Percentiles rank a stretch among this genome's conserved stretches.
These are phyloP conservation scores for Drosophila macrospina DNA, from an alignment of 2,888 invertebrate species.

Conservation along the genomic window DNA sequence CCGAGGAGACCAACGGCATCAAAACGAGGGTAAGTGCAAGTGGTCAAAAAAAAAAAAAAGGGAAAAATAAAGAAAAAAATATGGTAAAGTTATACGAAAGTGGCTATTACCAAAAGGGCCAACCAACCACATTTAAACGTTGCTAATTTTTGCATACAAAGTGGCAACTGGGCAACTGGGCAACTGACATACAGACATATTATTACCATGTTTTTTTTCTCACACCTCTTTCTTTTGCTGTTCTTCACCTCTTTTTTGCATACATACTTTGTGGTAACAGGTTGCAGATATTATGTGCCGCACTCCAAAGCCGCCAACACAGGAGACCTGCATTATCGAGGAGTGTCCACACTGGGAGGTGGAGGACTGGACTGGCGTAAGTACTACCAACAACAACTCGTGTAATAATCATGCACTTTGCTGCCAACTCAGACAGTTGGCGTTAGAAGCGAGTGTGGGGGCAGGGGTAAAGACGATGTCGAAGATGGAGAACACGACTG, in stretches of 20 bases:
- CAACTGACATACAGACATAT: slow-evolving; percentile 32
- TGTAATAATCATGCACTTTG: slow-evolving; percentile 68
- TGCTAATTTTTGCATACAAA: slow-evolving; percentile 70
- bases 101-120: slow-evolving; percentile 58
- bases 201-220: slow-evolving; percentile 67
- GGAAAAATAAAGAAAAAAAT: slow-evolving; percentile 22
- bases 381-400: slow-evolving; percentile 83
- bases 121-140: slow-evolving; percentile 53
- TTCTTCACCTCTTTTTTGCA: slow-evolving; percentile 14
- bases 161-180: slow-evolving; percentile 30
- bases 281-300: slow-evolving; percentile 92
- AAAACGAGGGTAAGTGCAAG: slow-evolving; percentile 88
- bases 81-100: slow-evolving; percentile 46
- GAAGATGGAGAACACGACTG: background rate
- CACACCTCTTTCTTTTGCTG: slow-evolving; percentile 34
- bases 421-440: slow-evolving; percentile 36
- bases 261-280: slow-evolving; percentile 85
- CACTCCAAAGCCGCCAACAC: slow-evolving; percentile 90
- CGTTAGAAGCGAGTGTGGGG: background rate
- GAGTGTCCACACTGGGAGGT: slow-evolving; percentile 96
- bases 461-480: slow-evolving; percentile 14
- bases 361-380: slow-evolving; percentile 96
- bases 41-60: slow-evolving; percentile 23
- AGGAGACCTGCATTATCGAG: slow-evolving; percentile 93
- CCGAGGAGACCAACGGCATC: slow-evolving; percentile 92